Conservation (phyloP, 2,888 invertebrate genomes). For the Rhaphigaster nebulosa region DNA sequence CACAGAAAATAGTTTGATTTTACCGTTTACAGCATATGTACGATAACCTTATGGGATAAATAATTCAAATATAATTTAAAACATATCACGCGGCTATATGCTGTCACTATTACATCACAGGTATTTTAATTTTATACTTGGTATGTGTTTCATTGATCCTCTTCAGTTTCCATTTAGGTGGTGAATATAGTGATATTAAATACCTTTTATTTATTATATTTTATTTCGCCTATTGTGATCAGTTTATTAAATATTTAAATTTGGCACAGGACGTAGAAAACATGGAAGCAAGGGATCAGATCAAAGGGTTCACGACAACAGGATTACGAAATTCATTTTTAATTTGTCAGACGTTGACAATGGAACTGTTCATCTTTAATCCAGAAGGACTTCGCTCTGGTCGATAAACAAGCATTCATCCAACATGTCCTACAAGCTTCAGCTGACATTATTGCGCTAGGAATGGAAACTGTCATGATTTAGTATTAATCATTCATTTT, state of each 20-base stretch:
- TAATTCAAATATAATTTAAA: too few relatives aligned
- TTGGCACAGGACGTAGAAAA: not conserved
- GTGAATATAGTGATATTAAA: too few relatives aligned
- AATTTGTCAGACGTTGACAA: slow-evolving; percentile 13
- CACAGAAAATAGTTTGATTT: too few relatives aligned
- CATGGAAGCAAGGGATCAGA: not conserved
- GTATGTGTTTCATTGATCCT: too few relatives aligned
- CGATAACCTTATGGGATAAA: too few relatives aligned
- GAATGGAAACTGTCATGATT: not conserved
- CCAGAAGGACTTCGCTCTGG: not conserved
- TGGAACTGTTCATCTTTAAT: not conserved
- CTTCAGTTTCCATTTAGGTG: too few relatives aligned
- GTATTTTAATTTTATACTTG: too few relatives aligned
- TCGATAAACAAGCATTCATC: not conserved
- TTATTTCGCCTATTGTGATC: not conserved
- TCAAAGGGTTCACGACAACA: not conserved
- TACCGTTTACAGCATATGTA: too few relatives aligned
- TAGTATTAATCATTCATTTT: not conserved
- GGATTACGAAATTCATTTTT: slow-evolving; percentile 18
- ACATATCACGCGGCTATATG: too few relatives aligned
- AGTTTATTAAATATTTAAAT: not conserved
- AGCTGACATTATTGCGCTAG: not conserved
- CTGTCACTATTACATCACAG: too few relatives aligned
- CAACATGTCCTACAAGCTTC: not conserved
- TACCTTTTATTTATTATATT: too few relatives aligned